Percentiles rank a stretch among this genome's conserved stretches.
Evolutionary conservation across 2,888 invertebrate genomes (phyloP).

Genomic region (Xylocampa areola): DNA sequence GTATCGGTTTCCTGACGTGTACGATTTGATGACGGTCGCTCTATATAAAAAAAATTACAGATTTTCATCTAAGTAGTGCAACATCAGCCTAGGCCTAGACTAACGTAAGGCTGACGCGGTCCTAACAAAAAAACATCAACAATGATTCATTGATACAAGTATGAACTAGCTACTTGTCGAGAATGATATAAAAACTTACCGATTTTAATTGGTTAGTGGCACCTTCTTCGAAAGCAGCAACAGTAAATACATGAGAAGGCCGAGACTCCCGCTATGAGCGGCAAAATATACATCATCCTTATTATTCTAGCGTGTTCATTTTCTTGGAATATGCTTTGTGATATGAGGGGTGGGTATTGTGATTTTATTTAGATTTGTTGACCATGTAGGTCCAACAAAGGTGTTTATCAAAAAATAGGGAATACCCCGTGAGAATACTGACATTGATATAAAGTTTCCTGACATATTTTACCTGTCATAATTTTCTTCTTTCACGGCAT

Average conservation of each 20-base stretch:
- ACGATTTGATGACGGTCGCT: no score
- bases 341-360: not conserved
- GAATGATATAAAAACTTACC: slow-evolving; percentile 16
- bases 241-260: slow-evolving; percentile 57
- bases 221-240: slow-evolving; percentile 52
- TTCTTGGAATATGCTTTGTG: slow-evolving; percentile 7
- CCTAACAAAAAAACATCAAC: no score
- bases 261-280: slow-evolving; percentile 68
- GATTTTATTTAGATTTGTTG: not conserved
- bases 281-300: slow-evolving; percentile 72
- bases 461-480: slow-evolving; percentile 90
- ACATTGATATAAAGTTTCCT: slow-evolving; percentile 9
- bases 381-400: no score
- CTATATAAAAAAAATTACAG: no score
- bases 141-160: no score
- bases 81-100: no score
- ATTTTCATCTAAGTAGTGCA: no score
- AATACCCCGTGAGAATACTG: no score
- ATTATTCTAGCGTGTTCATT: slow-evolving; percentile 19
- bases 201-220: slow-evolving; percentile 22
- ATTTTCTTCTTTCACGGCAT: slow-evolving; percentile 91
- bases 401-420: no score
- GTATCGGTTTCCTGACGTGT: no score
- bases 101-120: no score
- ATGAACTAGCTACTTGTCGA: no score